Conservation (phyloP, 2,888 invertebrate species). For the Capitulum mitella region DNA sequence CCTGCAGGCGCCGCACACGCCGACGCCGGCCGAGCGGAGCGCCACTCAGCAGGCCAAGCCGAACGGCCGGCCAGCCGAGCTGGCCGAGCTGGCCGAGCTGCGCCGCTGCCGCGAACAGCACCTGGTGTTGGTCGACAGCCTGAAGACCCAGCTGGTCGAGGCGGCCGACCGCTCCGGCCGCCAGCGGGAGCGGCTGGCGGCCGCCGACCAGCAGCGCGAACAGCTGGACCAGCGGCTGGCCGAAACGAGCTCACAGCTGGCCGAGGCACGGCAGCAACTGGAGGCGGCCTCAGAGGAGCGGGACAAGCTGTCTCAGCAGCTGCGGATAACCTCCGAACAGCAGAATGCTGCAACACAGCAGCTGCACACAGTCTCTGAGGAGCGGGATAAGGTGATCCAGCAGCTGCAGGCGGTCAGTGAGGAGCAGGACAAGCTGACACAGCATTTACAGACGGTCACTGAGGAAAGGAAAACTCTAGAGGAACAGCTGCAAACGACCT, state of each 20-base stretch:
- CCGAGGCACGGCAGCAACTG: not conserved
- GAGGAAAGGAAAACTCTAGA: too few species aligned
- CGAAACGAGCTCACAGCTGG: not conserved
- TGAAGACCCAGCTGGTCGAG: not conserved
- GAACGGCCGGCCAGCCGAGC: too few species aligned
- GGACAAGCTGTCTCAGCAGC: not conserved
- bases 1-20: not conserved
- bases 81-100: conserved; percentile 10
- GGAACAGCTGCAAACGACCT: not conserved
- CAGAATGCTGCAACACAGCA: not conserved
- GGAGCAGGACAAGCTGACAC: not conserved
- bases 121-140: not conserved
- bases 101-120: not conserved
- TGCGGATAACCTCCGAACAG: not conserved
- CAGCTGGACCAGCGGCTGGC: not conserved
- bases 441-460: too few species aligned
- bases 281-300: too few species aligned
- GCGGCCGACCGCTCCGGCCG: not conserved
- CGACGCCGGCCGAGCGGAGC: too few species aligned
- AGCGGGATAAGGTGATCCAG: not conserved
- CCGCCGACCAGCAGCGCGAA: not conserved
- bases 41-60: too few species aligned
- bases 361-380: not conserved
- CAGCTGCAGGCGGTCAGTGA: not conserved
- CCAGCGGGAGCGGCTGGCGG: not conserved